Evolutionary conservation across 2,797 vertebrate species (phyloP), one percentile per base, ranked within the genome.

Genomic region (Choloepus didactylus): DNA sequence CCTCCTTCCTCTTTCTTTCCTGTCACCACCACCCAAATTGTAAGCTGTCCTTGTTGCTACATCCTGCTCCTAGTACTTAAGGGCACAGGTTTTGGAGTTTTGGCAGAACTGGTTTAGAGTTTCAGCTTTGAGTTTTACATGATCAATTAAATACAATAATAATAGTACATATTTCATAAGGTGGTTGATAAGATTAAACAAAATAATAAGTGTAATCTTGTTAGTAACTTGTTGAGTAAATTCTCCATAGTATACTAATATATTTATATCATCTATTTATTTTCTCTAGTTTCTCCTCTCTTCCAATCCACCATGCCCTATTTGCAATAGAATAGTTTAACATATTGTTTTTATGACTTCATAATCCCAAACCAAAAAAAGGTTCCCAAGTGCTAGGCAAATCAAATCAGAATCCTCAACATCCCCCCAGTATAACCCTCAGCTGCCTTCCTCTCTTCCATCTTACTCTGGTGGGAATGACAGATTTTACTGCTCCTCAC

Each of bases 41-140:
- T 89, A 92, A 96, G 95, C 59, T 97, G 79, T 94, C 72, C 56
- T 67, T 15, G 29, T 38, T 64, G 67, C 54, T 49, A 75, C 49
- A 64, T 79, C 89, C 93, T 77, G 46, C 79, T 85, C 44, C 21
- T 66, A 44, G 25, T 23, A 31, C 87, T 64, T 85, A 87, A 94
- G 62, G 62, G 10, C 49, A 83, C 9, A 27, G n/a, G 15, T 16
- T 86, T 80, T 46, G 15, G 6, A 16, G 72, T 75, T 75, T 60
- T 23, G 46, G 23, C 29, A 75, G 44, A 75, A n/a, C 66, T 94
- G 81, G 44, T 56, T 76, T 27, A 60, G 67, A 89, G 67, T 46
- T 72, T 88, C 93, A 83, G 73, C 18, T 91, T 76, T 95, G 76
- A 11, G 35, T 93, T 86, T 56, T 82, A 67, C 75, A 86, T 86